Conservation (phyloP, 2,113 vertebrate genomes). For the Gavialis gangeticus region DNA sequence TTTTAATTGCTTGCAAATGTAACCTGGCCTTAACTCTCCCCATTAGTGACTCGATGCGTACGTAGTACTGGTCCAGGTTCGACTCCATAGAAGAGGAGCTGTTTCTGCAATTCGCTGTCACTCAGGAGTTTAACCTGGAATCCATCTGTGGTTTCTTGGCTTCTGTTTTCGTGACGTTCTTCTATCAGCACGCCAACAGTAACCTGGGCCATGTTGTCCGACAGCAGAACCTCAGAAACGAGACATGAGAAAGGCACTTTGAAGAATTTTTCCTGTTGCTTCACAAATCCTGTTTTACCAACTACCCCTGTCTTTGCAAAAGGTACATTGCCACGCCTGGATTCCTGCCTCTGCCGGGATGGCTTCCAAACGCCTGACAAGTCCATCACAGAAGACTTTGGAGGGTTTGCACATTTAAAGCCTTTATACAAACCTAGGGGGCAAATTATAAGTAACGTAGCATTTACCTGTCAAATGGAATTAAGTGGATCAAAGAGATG, state of each 20-base stretch:
- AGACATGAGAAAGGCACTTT: background rate
- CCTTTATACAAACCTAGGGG: background rate
- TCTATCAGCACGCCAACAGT: background rate
- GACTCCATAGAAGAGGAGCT: slow-evolving; percentile 78
- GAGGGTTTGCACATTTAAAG: background rate
- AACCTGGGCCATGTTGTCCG: slow-evolving; percentile 28
- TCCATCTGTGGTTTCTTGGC: slow-evolving; percentile 26
- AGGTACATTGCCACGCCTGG: background rate
- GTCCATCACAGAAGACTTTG: background rate
- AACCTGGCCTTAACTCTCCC: background rate
- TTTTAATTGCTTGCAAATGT: too few relatives aligned
- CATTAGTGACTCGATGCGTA: slow-evolving; percentile 47
- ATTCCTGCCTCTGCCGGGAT: background rate
- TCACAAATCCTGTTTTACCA: background rate
- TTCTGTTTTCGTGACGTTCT: background rate
- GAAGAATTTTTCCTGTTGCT: background rate
- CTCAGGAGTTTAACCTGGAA: slow-evolving; percentile 76
- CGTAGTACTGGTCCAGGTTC: slow-evolving; percentile 87
- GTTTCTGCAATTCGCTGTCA: slow-evolving; percentile 78
- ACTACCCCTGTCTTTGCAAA: background rate
- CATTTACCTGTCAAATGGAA: background rate
- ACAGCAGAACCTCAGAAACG: background rate
- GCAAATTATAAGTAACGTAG: background rate
- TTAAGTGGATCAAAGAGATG: background rate
- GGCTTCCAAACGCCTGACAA: background rate